These are phyloP conservation scores for Drosophila malerkotliana DNA, from an alignment of 1,140 invertebrate species.

Conservation along the genomic window DNA sequence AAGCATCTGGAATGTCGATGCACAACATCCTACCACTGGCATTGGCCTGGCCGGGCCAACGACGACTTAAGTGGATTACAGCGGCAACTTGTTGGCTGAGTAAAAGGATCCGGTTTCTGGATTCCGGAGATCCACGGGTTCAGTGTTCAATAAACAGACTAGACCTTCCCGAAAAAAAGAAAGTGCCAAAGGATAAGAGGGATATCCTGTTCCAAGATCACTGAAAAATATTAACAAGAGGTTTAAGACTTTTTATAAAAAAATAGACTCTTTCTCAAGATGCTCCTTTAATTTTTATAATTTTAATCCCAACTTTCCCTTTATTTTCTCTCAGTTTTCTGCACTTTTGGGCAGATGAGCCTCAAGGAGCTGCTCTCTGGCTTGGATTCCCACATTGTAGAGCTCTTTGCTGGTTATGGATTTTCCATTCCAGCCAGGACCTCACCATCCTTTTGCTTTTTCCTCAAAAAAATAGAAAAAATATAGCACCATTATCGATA, in stretches of 20 bases:
- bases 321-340: neutral
- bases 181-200: conserved; percentile 19
- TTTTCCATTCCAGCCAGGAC: conserved; percentile 32
- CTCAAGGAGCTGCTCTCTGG: conserved; percentile 13
- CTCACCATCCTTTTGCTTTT: too few species aligned
- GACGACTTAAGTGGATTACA: conserved; percentile 60
- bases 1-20: conserved; percentile 51
- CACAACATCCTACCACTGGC: conserved; percentile 12
- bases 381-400: neutral
- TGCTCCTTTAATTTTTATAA: too few species aligned
- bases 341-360: conserved; percentile 2
- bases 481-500: conserved; percentile 8
- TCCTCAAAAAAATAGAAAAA: neutral
- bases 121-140: conserved; percentile 30
- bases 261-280: neutral
- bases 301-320: neutral
- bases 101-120: conserved; percentile 23
- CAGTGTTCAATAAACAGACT: conserved; percentile 54
- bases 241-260: neutral
- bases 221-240: neutral
- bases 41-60: conserved; percentile 28
- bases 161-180: neutral
- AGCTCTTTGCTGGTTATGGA: conserved; percentile 35
- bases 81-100: conserved; percentile 56
- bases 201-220: neutral